These are phyloP conservation scores for Polyommatus icarus DNA, from an alignment of 2,888 invertebrate genomes.

Conservation along the genomic window DNA sequence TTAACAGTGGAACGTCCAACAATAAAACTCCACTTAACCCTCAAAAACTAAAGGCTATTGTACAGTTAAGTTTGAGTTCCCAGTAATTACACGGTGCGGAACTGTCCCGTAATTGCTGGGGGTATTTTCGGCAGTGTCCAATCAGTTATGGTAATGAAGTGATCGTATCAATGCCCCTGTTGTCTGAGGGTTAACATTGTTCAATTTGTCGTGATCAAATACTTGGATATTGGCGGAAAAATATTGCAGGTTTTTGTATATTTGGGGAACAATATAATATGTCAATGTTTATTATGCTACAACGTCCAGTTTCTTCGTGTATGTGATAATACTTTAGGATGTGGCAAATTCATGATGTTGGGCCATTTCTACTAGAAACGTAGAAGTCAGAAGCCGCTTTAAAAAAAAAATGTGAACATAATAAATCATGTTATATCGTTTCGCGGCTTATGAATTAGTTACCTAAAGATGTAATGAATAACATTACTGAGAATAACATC, in stretches of 20 bases:
- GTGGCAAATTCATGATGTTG: too few relatives aligned
- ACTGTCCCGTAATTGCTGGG: constrained; percentile 50
- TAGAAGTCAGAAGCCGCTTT: too few relatives aligned
- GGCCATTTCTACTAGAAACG: too few relatives aligned
- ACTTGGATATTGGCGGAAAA: constrained; percentile 25
- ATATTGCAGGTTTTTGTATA: background rate
- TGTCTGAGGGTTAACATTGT: constrained; percentile 34
- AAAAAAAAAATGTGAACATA: too few relatives aligned
- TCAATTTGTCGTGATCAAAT: constrained; percentile 33
- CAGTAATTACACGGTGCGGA: constrained; percentile 53
- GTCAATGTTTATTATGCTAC: too few relatives aligned
- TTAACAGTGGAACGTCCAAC: background rate
- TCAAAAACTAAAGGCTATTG: constrained; percentile 43
- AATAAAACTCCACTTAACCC: constrained; percentile 11
- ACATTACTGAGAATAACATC: too few relatives aligned
- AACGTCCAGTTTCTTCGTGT: too few relatives aligned
- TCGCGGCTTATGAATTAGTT: too few relatives aligned
- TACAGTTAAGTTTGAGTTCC: constrained; percentile 58
- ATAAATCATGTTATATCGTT: too few relatives aligned
- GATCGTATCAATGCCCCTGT: constrained; percentile 52
- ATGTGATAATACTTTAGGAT: too few relatives aligned
- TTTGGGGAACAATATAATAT: too few relatives aligned
- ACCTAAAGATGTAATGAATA: too few relatives aligned
- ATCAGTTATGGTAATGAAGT: constrained; percentile 74
- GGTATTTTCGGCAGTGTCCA: constrained; percentile 56